Evolutionary conservation across 2,888 invertebrate species (phyloP), one percentile per base, ranked within the genome.

Genomic region (Dryadula phaetusa): DNA sequence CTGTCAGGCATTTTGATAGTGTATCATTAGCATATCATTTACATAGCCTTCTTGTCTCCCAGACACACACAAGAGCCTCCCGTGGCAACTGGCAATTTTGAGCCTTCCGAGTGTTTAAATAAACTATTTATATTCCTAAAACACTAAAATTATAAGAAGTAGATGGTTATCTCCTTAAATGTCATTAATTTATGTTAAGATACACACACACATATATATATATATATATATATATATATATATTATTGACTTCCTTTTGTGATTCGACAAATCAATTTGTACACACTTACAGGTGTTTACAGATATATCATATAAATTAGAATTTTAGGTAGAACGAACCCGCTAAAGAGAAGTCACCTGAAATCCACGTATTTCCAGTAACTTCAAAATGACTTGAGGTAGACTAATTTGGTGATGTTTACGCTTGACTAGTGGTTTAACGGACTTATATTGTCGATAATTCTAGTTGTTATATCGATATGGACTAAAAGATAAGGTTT

Each of bases 1-100:
- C 34, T 62, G 37, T 37, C 47, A 49, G 58, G 49, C 64, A 25
- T 64, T 58, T 58, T 60, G 49, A 49, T 47, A 60, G 28, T 32
- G n/a, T 20, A 12, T 20, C 42, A 60, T 65, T 32, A 52, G 64
- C 58, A 60, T 65, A 18, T 60, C 40, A 60, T 65, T 60, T 65
- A 42, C 64, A 65, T 65, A 42, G 25, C 18, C 58, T 49, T 58
- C 49, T n/a, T 34, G 18, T 14, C n/a, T 37, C 47, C 63, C 58
- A 60, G 64, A 52, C 58, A n/a, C 46, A 10, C 18, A 60, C 8
- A 60, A 60, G 60, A 28, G 60, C 4, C 37, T 12, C 10, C 10
- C 42, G 28, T 12, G 7, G 18, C 12, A 32, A 20, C 44, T 28
- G 10, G 18, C 7, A 20, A 18, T 16, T 60, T 60, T 42, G 10